These are phyloP conservation scores for Melanostoma scalare DNA, from an alignment of 2,888 invertebrate genomes.

Conservation along the genomic window DNA sequence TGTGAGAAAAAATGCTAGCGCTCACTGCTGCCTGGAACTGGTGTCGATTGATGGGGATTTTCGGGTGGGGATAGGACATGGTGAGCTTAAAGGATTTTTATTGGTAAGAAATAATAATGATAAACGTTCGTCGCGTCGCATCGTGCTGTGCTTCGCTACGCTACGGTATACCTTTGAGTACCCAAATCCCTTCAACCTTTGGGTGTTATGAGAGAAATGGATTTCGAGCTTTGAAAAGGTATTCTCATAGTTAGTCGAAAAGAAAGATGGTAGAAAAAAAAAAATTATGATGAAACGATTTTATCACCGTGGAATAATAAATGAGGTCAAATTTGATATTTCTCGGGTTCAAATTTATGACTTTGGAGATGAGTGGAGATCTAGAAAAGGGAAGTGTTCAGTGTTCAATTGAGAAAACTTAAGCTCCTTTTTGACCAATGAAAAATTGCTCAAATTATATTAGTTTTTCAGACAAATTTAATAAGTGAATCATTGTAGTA, in stretches of 20 bases:
- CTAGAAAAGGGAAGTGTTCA: too few relatives aligned
- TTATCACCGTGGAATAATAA: constrained; percentile 65
- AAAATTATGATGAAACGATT: constrained; percentile 67
- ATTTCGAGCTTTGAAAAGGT: constrained; percentile 56
- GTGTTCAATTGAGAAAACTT: too few relatives aligned
- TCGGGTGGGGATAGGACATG: constrained; percentile 36
- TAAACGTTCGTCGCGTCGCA: constrained; percentile 67
- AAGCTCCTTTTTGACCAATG: too few relatives aligned
- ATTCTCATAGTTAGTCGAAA: constrained; percentile 50
- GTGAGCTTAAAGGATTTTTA: constrained; percentile 61
- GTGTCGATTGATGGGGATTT: constrained; percentile 49
- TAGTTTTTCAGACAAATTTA: too few relatives aligned
- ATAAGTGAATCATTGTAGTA: too few relatives aligned
- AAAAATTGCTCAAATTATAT: too few relatives aligned
- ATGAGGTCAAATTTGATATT: constrained; percentile 45
- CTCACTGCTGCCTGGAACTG: constrained; percentile 49
- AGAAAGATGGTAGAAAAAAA: too few relatives aligned
- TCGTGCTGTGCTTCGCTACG: constrained; percentile 19
- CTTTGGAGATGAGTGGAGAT: too few relatives aligned
- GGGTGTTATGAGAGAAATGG: constrained; percentile 63
- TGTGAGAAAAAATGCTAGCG: constrained; percentile 66
- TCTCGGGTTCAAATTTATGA: background rate
- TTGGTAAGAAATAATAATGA: constrained; percentile 72
- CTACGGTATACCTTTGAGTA: constrained; percentile 40
- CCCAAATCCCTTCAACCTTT: constrained; percentile 54